Percentiles rank a stretch among this genome's conserved stretches.
These are phyloP conservation scores for Thermophis baileyi DNA, from an alignment of 2,113 vertebrate genomes.

Conservation along the genomic window DNA sequence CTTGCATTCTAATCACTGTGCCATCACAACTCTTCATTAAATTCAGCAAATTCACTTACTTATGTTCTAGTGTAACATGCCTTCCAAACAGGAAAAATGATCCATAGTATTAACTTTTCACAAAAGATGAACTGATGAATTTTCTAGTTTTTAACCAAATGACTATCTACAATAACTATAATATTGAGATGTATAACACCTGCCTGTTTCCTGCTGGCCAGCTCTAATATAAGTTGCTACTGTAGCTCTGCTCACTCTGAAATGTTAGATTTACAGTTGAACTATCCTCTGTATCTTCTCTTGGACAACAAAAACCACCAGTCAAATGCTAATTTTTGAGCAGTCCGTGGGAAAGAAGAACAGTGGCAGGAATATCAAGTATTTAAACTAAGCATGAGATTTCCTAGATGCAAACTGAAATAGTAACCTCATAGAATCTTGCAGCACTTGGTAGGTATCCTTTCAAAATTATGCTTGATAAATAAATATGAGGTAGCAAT, in stretches of 20 bases:
- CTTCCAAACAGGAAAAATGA: background rate
- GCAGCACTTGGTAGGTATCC: background rate
- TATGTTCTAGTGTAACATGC: background rate
- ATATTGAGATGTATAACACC: background rate
- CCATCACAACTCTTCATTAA: background rate
- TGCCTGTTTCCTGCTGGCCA: background rate
- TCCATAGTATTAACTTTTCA: background rate
- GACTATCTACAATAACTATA: background rate
- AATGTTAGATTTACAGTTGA: background rate
- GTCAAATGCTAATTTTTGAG: background rate
- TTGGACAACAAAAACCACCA: background rate
- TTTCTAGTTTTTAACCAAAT: background rate
- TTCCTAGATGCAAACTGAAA: background rate
- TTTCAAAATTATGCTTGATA: background rate
- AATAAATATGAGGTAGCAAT: background rate
- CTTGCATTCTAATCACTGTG: background rate
- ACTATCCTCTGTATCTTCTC: background rate
- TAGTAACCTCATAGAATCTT: background rate
- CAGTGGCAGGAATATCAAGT: background rate
- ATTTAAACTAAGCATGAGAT: background rate
- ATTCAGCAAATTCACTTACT: background rate
- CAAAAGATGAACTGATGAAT: background rate
- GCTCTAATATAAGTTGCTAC: background rate
- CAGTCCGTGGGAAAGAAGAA: background rate
- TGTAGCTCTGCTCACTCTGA: background rate